phyloP scores from a whole-genome alignment of 2,797 vertebrate genomes.

The Chrosomus eos region DNA sequence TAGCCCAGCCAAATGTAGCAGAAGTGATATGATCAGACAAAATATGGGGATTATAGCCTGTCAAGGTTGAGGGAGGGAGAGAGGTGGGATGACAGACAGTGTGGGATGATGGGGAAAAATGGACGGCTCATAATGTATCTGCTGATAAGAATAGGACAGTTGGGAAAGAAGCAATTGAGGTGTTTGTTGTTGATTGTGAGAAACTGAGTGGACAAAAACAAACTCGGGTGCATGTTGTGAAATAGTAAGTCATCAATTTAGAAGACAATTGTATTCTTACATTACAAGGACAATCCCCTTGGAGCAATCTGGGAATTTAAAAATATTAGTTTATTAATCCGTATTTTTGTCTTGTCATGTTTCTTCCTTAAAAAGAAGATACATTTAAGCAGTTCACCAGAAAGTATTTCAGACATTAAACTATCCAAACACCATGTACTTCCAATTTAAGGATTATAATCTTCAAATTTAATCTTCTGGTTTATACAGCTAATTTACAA shows the following conservation, averaged over 20 bases:
- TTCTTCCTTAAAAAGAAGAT: background rate
- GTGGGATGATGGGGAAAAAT: constrained; percentile 29
- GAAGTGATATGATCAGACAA: constrained; percentile 49
- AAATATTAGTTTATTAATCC: background rate
- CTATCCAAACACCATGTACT: background rate
- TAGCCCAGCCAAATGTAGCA: constrained; percentile 48
- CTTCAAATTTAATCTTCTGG: too few species aligned
- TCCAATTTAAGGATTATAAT: background rate
- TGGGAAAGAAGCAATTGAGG: background rate
- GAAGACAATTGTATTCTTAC: background rate
- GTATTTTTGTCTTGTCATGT: background rate
- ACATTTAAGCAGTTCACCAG: background rate
- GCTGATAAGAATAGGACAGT: constrained; percentile 8
- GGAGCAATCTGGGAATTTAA: background rate
- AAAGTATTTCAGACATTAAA: background rate
- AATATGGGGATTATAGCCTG: constrained; percentile 55
- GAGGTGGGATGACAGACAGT: constrained; percentile 10
- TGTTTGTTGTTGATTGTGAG: background rate
- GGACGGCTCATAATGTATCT: constrained; percentile 30
- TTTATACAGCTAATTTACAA: background rate
- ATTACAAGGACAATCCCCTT: background rate
- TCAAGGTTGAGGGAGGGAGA: constrained; percentile 27
- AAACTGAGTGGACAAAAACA: constrained; percentile 25
- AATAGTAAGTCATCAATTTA: background rate
- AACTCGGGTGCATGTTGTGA: background rate